Base-by-base conservation (phyloP, 1,140 invertebrate species). In the Bicyclus anynana region DNA sequence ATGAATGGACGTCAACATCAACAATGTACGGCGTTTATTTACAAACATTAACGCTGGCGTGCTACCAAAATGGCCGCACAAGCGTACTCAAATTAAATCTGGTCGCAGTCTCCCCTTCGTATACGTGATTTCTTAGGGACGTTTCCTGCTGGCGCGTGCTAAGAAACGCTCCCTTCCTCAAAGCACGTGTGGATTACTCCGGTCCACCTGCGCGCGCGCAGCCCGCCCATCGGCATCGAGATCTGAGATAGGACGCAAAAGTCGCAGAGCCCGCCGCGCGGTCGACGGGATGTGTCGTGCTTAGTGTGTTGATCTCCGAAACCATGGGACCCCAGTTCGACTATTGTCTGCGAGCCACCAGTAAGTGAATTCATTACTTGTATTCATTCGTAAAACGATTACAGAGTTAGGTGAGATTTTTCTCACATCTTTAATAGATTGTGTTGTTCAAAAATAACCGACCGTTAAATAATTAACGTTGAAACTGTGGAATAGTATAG, bases 241-340 rank as follows among this genome's bases (percentile, higher is more conserved):
- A 59, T 62, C 27, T 51, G 61, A 64, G 74, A 65, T 57, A 59
- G 61, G 51, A 46, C 58, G 62, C 49, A n/a, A n/a, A n/a, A n/a
- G n/a, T n/a, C 63, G 63, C 84, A 87, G 76, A 85, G 62, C 65
- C 64, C 72, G 72, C 56, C 77, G 73, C 74, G 82, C 79, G 59
- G 58, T 71, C 78, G 78, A 57, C 75, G 80, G 61, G 80, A 87
- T 87, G 81, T 82, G 84, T 82, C 77, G 84, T 84, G 84, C 71
- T 69, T 84, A 73, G 64, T 67, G 57, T n/a, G 46, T 65, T 71
- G 58, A 65, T 67, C 56, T 49, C 33, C 53, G 37, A 63, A 47
- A 65, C 17, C 56, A 88, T 88, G 84, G 84, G 84, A 77, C 84
- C 84, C 61, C 84, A 88, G 65, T 88, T 85, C 59, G 84, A 88